phyloP scores from a whole-genome alignment of 2,113 vertebrate species.

The Periophthalmus modestus region DNA sequence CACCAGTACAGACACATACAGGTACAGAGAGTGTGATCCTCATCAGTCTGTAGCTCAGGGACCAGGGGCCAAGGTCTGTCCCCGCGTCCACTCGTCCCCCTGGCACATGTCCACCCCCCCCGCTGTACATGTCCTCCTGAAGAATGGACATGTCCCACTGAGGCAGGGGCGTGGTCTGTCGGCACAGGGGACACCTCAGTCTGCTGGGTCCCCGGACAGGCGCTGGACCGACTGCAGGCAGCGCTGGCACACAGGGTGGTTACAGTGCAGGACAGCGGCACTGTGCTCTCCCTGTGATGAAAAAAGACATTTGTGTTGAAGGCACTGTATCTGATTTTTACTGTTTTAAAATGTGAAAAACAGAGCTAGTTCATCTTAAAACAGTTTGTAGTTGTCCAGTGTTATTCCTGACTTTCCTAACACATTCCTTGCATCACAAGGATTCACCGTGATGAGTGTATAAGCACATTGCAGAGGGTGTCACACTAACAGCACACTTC shows the following conservation, averaged over 20 bases:
- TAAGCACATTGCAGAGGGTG: too few relatives aligned
- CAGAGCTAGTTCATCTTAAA: too few relatives aligned
- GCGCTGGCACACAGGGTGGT: conserved; percentile 74
- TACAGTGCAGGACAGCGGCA: conserved; percentile 77
- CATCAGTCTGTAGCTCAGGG: conserved; percentile 5
- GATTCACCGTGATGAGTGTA: too few relatives aligned
- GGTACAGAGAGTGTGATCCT: conserved; percentile 17
- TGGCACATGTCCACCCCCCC: background rate
- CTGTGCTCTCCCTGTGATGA: conserved; percentile 16
- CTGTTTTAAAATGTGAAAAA: too few relatives aligned
- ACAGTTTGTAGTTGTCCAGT: too few relatives aligned
- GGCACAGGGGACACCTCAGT: conserved; percentile 81
- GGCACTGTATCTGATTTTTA: too few relatives aligned
- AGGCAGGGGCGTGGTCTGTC: conserved; percentile 83
- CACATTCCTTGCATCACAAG: too few relatives aligned
- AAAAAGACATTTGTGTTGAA: background rate
- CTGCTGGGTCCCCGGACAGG: conserved; percentile 59
- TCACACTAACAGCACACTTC: too few relatives aligned
- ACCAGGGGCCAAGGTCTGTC: background rate
- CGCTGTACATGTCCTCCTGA: conserved; percentile 77
- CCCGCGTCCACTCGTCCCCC: background rate
- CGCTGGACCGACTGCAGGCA: conserved; percentile 76
- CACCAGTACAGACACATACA: conserved; percentile 31
- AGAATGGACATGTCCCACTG: conserved; percentile 82
- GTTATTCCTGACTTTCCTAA: too few relatives aligned